Evolutionary conservation across 2,888 invertebrate species (phyloP).

Genomic region (Margaritifera margaritifera): DNA sequence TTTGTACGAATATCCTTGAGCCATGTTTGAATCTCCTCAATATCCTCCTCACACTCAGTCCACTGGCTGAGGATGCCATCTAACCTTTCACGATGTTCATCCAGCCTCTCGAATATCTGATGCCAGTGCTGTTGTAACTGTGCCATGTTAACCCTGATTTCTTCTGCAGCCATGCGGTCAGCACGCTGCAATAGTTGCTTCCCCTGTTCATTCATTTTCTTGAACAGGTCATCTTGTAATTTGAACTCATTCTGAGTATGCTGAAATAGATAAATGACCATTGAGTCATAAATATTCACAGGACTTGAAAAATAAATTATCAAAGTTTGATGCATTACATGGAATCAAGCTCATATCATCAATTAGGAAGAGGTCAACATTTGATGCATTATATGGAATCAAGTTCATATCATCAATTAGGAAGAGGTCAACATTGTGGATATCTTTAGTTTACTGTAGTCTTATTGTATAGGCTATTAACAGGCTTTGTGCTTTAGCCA

Average conservation of each 20-base stretch:
- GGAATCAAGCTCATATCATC: no score
- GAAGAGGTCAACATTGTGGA: no score
- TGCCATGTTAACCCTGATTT: conserved; percentile 47
- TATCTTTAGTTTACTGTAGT: no score
- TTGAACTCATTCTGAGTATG: conserved; percentile 58
- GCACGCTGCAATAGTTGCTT: conserved; percentile 54
- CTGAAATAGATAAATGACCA: conserved; percentile 29
- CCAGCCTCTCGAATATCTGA: conserved; percentile 51
- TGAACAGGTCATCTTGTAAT: conserved; percentile 60
- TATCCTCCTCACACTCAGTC: conserved; percentile 66
- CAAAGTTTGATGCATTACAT: not conserved
- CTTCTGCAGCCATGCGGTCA: conserved; percentile 49
- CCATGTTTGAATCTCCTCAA: conserved; percentile 67
- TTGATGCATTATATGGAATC: no score
- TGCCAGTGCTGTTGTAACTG: conserved; percentile 56
- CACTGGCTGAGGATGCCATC: conserved; percentile 59
- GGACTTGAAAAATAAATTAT: not conserved
- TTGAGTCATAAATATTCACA: not conserved
- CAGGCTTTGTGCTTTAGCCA: no score
- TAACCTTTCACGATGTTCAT: conserved; percentile 52
- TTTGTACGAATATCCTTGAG: conserved; percentile 58
- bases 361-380: no score
- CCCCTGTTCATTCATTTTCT: conserved; percentile 57
- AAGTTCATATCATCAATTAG: no score
- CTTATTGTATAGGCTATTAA: no score